Evolutionary conservation across 2,888 invertebrate genomes (phyloP).

Genomic region (Hyles lineata): DNA sequence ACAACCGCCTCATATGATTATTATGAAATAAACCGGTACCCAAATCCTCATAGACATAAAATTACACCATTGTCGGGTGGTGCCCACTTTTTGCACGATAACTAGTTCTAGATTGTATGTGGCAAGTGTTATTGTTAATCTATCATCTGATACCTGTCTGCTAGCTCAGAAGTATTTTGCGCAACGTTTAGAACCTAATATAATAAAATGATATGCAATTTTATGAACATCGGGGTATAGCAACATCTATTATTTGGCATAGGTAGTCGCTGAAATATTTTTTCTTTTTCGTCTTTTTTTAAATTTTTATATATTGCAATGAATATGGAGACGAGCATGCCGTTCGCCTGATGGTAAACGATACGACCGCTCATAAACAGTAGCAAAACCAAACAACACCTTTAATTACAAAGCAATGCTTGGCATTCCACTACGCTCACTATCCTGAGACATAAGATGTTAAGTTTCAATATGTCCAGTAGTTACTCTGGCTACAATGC

Average conservation of each 20-base stretch:
- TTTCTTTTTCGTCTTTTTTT: not conserved
- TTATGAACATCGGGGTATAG: not conserved
- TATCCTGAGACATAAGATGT: too few species aligned
- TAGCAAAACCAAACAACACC: too few species aligned
- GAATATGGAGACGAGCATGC: too few species aligned
- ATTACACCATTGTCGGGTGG: slow-evolving; percentile 63
- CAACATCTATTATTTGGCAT: slow-evolving; percentile 5
- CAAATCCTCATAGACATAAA: slow-evolving; percentile 61
- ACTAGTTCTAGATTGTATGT: slow-evolving; percentile 44
- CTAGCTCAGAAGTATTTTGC: slow-evolving; percentile 29
- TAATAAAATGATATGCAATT: not conserved
- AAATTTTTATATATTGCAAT: not conserved
- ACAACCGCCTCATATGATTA: slow-evolving; percentile 45
- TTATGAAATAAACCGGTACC: slow-evolving; percentile 67
- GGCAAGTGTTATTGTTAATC: slow-evolving; percentile 42
- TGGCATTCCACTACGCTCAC: too few species aligned
- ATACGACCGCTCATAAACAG: too few species aligned
- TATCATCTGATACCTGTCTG: slow-evolving; percentile 36
- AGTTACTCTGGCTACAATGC: too few species aligned
- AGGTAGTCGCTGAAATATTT: not conserved
- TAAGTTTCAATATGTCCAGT: too few species aligned
- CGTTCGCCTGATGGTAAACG: too few species aligned
- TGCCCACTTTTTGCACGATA: slow-evolving; percentile 60
- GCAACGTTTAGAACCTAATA: not conserved
- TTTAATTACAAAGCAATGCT: too few species aligned